Conservation (phyloP, 2,797 vertebrate species). For the Leptatherina wallacei region DNA sequence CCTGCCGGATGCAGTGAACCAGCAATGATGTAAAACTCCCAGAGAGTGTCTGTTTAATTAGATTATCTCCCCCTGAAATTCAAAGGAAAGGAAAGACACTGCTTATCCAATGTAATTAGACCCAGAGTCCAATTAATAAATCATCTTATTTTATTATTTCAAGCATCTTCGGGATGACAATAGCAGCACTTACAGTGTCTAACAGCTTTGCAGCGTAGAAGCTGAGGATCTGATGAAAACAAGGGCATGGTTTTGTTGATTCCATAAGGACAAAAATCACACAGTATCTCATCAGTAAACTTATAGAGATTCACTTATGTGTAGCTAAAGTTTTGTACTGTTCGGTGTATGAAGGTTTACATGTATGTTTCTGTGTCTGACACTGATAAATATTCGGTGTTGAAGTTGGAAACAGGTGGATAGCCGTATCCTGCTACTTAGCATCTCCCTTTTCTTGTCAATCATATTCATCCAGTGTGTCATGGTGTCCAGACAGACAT, state of each 20-base stretch:
- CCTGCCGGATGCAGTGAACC: constrained; percentile 48
- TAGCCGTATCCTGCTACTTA: too few species aligned
- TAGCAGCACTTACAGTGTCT: constrained; percentile 20
- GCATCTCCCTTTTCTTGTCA: too few species aligned
- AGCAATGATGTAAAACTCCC: constrained; percentile 69
- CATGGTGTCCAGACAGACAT: too few species aligned
- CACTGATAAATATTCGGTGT: background rate
- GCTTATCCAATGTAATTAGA: constrained; percentile 59
- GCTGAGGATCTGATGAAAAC: background rate
- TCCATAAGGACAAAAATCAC: background rate
- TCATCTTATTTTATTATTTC: constrained; percentile 52
- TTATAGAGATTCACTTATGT: background rate
- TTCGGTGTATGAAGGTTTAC: constrained; percentile 12
- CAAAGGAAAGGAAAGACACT: constrained; percentile 32
- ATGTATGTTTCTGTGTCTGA: background rate
- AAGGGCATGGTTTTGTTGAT: background rate
- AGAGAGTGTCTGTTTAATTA: constrained; percentile 64
- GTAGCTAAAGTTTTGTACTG: constrained; percentile 12
- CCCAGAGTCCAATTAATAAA: constrained; percentile 61
- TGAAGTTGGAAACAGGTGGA: background rate
- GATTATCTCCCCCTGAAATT: constrained; percentile 58
- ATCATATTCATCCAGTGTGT: too few species aligned
- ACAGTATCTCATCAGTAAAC: background rate
- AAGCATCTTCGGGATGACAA: constrained; percentile 26
- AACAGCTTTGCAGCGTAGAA: constrained; percentile 1